A percentile compares a stretch with the other conserved stretches of the same genome.
phyloP scores from a whole-genome alignment of 2,888 invertebrate genomes.

The Eurytoma adleriae region DNA sequence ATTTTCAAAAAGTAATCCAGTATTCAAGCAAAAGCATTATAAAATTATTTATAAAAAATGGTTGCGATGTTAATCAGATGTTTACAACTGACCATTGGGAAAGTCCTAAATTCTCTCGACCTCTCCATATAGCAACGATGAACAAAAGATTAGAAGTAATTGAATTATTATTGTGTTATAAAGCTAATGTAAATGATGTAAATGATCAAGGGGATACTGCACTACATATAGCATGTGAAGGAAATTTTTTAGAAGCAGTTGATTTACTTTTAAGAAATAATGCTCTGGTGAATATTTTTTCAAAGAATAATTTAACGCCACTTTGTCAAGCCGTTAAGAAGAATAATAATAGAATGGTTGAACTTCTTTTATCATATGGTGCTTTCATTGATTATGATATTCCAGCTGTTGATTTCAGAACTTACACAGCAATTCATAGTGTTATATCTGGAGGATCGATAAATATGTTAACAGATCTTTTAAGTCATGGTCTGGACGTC shows the following conservation, averaged over 20 bases:
- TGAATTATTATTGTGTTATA: constrained; percentile 14
- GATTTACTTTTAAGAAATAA: constrained; percentile 42
- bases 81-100: constrained; percentile 23
- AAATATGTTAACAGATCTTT: constrained; percentile 37
- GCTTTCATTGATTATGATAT: constrained; percentile 37
- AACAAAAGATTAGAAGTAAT: constrained; percentile 12
- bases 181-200: constrained; percentile 35
- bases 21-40: constrained; percentile 16
- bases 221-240: constrained; percentile 40
- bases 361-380: constrained; percentile 42
- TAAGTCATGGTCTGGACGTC: constrained; percentile 36
- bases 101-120: constrained; percentile 16
- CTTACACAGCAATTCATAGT: constrained; percentile 19
- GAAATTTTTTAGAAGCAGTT: constrained; percentile 38
- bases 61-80: constrained; percentile 39
- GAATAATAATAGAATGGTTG: constrained; percentile 40
- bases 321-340: constrained; percentile 35
- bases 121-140: constrained; percentile 29
- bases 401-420: not conserved
- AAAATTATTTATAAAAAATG: constrained; percentile 37
- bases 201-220: constrained; percentile 37
- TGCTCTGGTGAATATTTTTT: constrained; percentile 26
- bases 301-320: constrained; percentile 35
- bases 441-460: constrained; percentile 30
- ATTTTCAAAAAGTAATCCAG: constrained; percentile 26